Conservation (phyloP, 2,797 vertebrate genomes). For the Enteromius radiatus region DNA sequence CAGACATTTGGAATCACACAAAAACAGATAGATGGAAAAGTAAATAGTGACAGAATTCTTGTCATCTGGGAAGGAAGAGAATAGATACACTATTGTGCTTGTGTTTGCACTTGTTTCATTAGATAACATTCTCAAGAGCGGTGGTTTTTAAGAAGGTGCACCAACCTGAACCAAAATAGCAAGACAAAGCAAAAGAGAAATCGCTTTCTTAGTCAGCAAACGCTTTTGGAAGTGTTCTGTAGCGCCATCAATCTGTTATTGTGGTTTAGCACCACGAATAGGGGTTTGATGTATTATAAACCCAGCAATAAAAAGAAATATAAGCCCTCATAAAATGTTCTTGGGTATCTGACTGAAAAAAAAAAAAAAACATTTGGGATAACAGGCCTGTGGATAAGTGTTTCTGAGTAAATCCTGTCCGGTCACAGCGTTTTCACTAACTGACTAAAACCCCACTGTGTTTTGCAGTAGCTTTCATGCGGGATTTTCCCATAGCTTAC, state of each 20-base stretch:
- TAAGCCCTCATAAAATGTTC: conserved; percentile 12
- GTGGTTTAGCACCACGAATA: neutral
- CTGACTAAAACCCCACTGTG: neutral
- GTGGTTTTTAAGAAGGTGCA: conserved; percentile 8
- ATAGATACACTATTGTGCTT: neutral
- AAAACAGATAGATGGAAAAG: conserved; percentile 15
- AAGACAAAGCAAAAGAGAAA: neutral
- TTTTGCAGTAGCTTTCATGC: conserved; percentile 15
- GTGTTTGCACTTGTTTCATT: conserved; percentile 32
- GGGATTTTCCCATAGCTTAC: conserved; percentile 26
- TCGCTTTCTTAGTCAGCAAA: neutral
- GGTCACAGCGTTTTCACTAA: neutral
- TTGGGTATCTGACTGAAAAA: neutral
- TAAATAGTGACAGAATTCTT: conserved; percentile 17
- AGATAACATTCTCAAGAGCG: neutral
- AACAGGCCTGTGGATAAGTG: neutral
- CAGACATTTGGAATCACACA: conserved; percentile 33
- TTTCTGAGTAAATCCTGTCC: conserved; percentile 6
- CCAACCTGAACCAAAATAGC: conserved; percentile 8
- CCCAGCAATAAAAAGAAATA: neutral
- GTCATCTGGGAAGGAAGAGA: conserved; percentile 7
- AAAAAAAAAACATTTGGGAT: neutral
- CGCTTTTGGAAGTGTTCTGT: neutral
- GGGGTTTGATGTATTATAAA: conserved; percentile 11
- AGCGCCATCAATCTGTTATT: conserved; percentile 22